Evolutionary conservation across 53 echinoderm and acorn worm genomes (phyloP), one percentile per base, ranked within the genome.

Genomic region (Patiria pectinifera): DNA sequence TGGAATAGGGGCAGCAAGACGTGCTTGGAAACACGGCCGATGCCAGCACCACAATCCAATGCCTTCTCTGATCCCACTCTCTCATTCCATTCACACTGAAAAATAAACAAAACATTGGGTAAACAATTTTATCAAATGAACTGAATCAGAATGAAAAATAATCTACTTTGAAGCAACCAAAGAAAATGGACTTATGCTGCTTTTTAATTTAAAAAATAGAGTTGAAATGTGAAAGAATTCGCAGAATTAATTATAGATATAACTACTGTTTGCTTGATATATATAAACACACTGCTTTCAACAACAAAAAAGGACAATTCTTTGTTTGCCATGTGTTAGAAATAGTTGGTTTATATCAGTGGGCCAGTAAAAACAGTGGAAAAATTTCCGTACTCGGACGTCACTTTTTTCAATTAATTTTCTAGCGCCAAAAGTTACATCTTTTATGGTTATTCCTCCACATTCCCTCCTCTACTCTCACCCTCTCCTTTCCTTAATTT

Each of bases 31-130:
- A 98, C 95, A 4, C 98, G 93, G 9, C 98, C 98, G 25, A 98
- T 98, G 13, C 98, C 98, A 35, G 96, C 92, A 11, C 98, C 98
- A 82, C 98, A 98, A 84, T 98, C 98, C 5, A 98, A 93, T 4
- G 98, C 98, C 84, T 93, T 94, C 48, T 82, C 83, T 21, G 94
- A 92, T n/a, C 84, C 88, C 23, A 96, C 94, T 82, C 95, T 80
- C 44, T 95, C 95, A 9, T 92, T 83, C 96, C 95, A 96, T 23
- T 84, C 87, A 82, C 93, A 92, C 97, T 97, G 89, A 19, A 74
- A 87, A 76, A 63, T 26, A 1, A 86, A 86, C 16, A 6, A 69
- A 69, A 66, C 71, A 22, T 59, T 21, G 59, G 22, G 24, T 69
- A 69, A 2, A 35, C 35, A 35, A 70, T 43, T 16, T 76, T 15